These are phyloP conservation scores for Cheumatopsyche charites DNA, from an alignment of 1,140 invertebrate genomes.

Conservation along the genomic window DNA sequence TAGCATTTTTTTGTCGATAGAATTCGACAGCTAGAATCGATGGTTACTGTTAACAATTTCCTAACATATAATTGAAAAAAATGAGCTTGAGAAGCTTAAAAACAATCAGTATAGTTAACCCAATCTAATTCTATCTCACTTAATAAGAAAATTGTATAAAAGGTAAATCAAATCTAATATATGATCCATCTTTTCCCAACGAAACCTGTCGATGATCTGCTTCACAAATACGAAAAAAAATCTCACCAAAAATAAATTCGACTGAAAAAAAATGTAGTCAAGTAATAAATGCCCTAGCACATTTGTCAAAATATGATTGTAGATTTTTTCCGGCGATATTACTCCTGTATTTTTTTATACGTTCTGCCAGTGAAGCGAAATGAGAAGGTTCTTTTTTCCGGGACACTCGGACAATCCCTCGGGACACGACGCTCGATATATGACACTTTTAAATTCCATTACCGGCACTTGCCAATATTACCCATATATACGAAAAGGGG, in stretches of 20 bases:
- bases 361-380: conserved; percentile 44
- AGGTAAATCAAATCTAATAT: too few species aligned
- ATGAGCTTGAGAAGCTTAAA: too few species aligned
- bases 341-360: background rate
- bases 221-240: background rate
- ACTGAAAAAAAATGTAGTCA: background rate
- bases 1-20: too few species aligned
- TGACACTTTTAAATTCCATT: conserved; percentile 49
- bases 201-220: too few species aligned
- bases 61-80: too few species aligned
- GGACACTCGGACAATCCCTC: conserved; percentile 9
- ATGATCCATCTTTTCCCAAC: too few species aligned
- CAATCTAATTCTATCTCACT: too few species aligned
- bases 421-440: conserved; percentile 39
- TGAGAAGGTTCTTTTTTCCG: conserved; percentile 40
- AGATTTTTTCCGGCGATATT: conserved; percentile 41
- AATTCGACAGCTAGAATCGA: too few species aligned
- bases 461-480: conserved; percentile 40
- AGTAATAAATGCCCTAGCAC: conserved; percentile 32
- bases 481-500: conserved; percentile 37
- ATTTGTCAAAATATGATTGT: conserved; percentile 48
- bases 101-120: too few species aligned
- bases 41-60: too few species aligned
- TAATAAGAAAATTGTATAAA: too few species aligned
- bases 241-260: background rate